phyloP scores from a whole-genome alignment of 2,113 vertebrate genomes.

The Aegypius monachus region DNA sequence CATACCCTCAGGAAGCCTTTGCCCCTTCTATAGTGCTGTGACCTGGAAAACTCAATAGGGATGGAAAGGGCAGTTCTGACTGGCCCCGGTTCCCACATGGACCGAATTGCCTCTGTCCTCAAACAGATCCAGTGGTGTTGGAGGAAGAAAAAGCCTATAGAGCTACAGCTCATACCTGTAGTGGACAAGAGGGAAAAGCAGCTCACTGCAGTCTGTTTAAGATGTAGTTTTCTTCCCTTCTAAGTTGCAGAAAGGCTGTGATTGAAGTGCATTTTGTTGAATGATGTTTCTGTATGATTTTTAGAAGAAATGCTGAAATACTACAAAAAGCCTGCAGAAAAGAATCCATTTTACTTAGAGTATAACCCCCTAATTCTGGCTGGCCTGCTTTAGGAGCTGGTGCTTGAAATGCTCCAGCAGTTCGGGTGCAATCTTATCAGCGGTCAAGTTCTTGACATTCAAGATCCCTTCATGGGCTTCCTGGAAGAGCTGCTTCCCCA shows the following conservation, averaged over 20 bases:
- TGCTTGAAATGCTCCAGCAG: conserved; percentile 61
- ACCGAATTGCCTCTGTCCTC: not conserved
- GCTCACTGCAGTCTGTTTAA: not conserved
- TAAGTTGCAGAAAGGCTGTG: not conserved
- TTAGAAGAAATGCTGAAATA: not conserved
- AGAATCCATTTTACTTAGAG: not conserved
- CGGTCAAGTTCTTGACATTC: not conserved
- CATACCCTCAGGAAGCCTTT: not conserved
- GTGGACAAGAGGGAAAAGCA: not conserved
- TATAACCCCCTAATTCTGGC: not conserved
- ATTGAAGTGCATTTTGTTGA: not conserved
- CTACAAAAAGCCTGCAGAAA: not conserved
- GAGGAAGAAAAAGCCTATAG: not conserved
- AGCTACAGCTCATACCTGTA: not conserved
- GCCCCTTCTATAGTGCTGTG: not conserved
- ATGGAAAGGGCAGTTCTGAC: not conserved
- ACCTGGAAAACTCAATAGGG: not conserved
- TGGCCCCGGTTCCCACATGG: not conserved
- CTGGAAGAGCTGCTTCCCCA: conserved; percentile 77
- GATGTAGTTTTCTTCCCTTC: not conserved
- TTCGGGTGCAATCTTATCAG: conserved; percentile 18
- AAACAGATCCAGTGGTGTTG: not conserved
- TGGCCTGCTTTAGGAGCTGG: conserved; percentile 58
- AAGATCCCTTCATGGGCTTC: conserved; percentile 73
- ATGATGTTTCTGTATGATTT: not conserved